Conservation (phyloP, 2,113 vertebrate species). For the Tragelaphus buxtoni region DNA sequence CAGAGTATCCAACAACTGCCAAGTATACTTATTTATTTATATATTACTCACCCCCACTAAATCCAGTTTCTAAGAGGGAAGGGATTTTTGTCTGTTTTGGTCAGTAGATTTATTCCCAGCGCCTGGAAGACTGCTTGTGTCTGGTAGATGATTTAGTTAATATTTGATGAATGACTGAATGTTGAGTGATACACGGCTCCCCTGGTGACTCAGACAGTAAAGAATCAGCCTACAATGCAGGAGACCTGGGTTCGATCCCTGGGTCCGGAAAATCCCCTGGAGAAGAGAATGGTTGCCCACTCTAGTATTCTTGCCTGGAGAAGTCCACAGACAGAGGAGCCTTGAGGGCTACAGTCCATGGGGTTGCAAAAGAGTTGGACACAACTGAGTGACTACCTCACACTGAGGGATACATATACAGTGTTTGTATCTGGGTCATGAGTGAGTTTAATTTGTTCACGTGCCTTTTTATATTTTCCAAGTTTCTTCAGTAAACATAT, state of each 20-base stretch:
- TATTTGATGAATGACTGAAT: constrained; percentile 8
- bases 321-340: background rate
- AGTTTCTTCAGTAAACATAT: background rate
- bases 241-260: background rate
- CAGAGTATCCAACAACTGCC: background rate
- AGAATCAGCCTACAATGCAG: background rate
- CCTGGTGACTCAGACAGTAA: background rate
- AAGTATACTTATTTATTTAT: background rate
- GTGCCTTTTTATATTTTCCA: background rate
- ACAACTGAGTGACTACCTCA: background rate
- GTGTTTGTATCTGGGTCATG: background rate
- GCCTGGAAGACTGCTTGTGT: background rate
- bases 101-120: background rate
- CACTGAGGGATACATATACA: background rate
- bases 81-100: background rate
- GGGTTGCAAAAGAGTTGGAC: background rate
- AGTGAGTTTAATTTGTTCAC: background rate
- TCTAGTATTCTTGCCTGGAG: background rate
- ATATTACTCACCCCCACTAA: background rate
- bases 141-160: background rate
- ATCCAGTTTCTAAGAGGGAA: background rate
- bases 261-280: background rate
- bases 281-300: background rate
- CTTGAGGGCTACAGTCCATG: background rate
- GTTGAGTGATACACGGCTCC: background rate